Evolutionary conservation across 2,888 invertebrate species (phyloP).

Genomic region (Catocala nupta): DNA sequence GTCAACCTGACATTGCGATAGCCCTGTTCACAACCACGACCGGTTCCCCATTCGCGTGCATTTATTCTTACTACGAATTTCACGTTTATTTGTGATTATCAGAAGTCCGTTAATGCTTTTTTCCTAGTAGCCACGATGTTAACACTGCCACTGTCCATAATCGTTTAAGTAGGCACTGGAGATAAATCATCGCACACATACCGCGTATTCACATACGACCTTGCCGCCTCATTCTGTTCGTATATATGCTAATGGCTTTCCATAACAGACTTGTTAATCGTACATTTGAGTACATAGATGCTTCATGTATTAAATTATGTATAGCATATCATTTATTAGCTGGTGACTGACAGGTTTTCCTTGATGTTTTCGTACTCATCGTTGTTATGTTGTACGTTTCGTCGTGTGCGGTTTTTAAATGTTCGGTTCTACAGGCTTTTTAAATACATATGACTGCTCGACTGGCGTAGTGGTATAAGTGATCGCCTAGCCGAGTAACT

Average conservation of each 20-base stretch:
- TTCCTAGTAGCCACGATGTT: conserved; percentile 40
- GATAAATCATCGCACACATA: conserved; percentile 51
- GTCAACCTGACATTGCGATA: too few species aligned
- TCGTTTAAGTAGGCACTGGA: conserved; percentile 29
- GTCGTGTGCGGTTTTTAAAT: too few species aligned
- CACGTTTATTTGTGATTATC: conserved; percentile 36
- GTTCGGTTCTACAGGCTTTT: too few species aligned
- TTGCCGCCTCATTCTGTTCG: conserved; percentile 62
- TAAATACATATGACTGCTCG: too few species aligned
- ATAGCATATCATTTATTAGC: background rate
- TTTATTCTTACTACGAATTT: conserved; percentile 11
- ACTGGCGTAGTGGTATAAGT: too few species aligned
- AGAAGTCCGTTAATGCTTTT: conserved; percentile 40
- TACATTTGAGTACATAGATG: conserved; percentile 41
- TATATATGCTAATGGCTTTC: conserved; percentile 60
- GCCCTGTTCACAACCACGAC: background rate
- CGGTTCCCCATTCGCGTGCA: background rate
- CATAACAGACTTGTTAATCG: conserved; percentile 41
- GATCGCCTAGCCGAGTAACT: too few species aligned
- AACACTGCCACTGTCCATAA: conserved; percentile 33
- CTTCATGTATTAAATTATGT: conserved; percentile 20
- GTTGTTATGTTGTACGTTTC: too few species aligned
- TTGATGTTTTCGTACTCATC: background rate
- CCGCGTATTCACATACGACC: conserved; percentile 62
- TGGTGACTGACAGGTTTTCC: background rate